Evolutionary conservation across 1,140 invertebrate genomes (phyloP), one percentile per base, ranked within the genome.

Genomic region (Calycopis cecrops): DNA sequence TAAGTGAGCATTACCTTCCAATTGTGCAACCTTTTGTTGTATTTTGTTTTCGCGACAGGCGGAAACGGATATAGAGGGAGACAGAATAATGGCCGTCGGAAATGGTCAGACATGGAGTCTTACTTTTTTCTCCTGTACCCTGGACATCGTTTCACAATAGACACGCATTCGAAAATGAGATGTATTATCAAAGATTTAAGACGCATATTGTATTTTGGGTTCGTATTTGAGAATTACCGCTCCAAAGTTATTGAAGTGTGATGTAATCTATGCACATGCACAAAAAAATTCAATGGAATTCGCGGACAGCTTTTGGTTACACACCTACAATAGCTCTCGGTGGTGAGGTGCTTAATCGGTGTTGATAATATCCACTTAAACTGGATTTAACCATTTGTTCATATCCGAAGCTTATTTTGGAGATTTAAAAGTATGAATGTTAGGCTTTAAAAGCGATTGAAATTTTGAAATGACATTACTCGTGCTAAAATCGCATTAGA

Each of bases 1-100:
- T 44, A 44, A 44, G 40, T 44, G 40, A 44, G 40, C 17, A 40
- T 42, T 57, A 74, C 60, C 55, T 65, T 57, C 21, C 67, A 69
- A 73, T 69, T 63, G 61, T 63, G 48, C 70, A 52, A 58, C 74
- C 51, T 71, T 70, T 64, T 65, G 66, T 68, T 60, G 69, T 77
- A 86, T 81, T 85, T 85, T 85, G 82, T 83, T 85, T 86, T 77
- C 70, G 72, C 77, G 81, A 85, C 84, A 85, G 71, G 57, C 76
- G 84, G 84, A 87, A 87, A 73, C 76, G 84, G 84, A 87, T 82
- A 79, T 82, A 85, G 80, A 85, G 79, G 79, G 79, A 84, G 79
- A 85, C 81, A 79, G 84, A 87, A 87, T 87, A 87, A 87, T 85
- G 79, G 81, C 81, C 77, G 79, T 76, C 81, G 83, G 83, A 87